phyloP scores from a whole-genome alignment of 2,113 vertebrate genomes.

The Etia nguti region DNA sequence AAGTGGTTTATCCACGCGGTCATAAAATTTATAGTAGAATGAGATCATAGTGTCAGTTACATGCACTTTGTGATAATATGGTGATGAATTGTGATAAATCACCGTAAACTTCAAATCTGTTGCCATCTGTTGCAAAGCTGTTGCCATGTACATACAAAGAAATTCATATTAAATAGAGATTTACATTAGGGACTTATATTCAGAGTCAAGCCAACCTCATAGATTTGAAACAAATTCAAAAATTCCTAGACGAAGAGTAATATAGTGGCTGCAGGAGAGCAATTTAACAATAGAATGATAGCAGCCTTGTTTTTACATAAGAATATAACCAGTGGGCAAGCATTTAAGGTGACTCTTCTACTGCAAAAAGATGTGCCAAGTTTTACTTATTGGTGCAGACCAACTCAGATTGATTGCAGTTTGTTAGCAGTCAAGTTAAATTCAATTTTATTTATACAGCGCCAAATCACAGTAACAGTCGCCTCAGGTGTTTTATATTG shows the following conservation, averaged over 20 bases:
- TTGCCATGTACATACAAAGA: background rate
- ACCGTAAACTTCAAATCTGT: background rate
- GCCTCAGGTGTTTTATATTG: background rate
- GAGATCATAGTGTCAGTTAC: background rate
- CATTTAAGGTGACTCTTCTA: no score
- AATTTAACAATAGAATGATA: background rate
- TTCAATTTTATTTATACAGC: background rate
- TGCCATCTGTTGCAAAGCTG: background rate
- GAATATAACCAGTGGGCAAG: background rate
- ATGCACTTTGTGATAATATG: background rate
- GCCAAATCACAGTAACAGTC: background rate
- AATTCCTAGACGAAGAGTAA: rapidly evolving
- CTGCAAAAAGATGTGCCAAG: no score
- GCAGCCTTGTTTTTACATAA: background rate
- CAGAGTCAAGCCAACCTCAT: background rate
- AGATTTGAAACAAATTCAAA: background rate
- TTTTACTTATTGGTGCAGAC: background rate
- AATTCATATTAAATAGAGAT: background rate
- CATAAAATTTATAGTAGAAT: background rate
- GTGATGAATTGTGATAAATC: background rate
- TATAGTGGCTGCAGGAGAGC: background rate
- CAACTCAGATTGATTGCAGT: background rate
- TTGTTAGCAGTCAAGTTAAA: background rate
- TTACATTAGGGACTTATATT: background rate
- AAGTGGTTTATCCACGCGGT: background rate